These are phyloP conservation scores for Steinernema feltiae DNA, from an alignment of 1,140 invertebrate species.

Conservation along the genomic window DNA sequence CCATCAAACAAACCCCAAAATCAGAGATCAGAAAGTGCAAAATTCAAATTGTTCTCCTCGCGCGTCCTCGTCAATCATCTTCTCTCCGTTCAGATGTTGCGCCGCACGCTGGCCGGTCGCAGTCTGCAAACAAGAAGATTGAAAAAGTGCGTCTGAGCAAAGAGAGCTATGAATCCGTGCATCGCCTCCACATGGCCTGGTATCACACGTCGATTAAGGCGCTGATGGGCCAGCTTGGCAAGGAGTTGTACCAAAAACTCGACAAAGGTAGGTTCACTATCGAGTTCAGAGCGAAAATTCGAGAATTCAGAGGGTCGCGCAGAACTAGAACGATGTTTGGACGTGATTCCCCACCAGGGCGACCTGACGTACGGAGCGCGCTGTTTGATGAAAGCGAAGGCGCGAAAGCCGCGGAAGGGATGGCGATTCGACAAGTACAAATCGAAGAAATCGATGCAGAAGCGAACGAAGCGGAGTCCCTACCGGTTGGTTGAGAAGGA, in stretches of 20 bases:
- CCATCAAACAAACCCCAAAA: no score
- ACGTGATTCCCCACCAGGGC: neutral
- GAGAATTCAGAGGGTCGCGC: neutral
- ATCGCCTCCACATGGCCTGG: conserved; percentile 15
- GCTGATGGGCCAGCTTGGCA: conserved; percentile 23
- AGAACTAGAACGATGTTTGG: neutral
- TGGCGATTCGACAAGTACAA: neutral
- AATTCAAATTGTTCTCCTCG: neutral
- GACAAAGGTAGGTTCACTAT: conserved; percentile 13
- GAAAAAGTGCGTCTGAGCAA: conserved; percentile 19
- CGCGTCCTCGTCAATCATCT: neutral
- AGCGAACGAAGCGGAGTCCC: neutral
- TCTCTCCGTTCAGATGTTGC: neutral
- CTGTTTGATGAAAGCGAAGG: neutral
- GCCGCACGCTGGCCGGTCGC: neutral
- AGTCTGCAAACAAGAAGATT: conserved; percentile 14
- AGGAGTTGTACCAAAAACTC: conserved; percentile 18
- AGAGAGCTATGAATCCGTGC: conserved; percentile 14
- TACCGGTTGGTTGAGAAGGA: neutral
- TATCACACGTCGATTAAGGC: conserved; percentile 21
- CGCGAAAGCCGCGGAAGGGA: neutral
- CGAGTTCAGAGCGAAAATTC: neutral
- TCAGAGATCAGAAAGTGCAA: neutral
- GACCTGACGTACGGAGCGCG: neutral
- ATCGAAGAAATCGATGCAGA: neutral